These are phyloP conservation scores for Conger conger DNA, from an alignment of 2,113 vertebrate species.

Conservation along the genomic window DNA sequence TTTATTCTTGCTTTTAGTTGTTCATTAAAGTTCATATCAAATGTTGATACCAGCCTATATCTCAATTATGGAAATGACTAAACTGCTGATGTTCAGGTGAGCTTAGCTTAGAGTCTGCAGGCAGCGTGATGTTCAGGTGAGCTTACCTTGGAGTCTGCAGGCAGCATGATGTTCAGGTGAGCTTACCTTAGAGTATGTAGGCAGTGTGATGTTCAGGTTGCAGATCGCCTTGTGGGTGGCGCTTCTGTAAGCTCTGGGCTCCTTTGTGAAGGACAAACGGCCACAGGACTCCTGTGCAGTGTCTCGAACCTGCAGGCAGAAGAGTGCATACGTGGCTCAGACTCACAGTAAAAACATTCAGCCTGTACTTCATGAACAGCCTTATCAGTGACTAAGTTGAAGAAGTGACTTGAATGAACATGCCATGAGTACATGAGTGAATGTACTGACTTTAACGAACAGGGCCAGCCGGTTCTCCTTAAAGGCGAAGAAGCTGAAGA, in stretches of 20 bases:
- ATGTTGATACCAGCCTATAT: no score
- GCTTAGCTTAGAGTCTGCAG: slow-evolving; percentile 74
- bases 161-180: slow-evolving; percentile 30
- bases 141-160: slow-evolving; percentile 75
- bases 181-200: slow-evolving; percentile 73
- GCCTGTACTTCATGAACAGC: no score
- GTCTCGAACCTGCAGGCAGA: slow-evolving; percentile 80
- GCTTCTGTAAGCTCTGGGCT: slow-evolving; percentile 90
- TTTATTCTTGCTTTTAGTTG: no score
- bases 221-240: slow-evolving; percentile 95
- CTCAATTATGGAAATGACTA: no score
- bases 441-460: slow-evolving; percentile 88
- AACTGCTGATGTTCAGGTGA: background rate
- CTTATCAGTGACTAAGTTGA: background rate
- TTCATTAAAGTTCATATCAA: no score
- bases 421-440: background rate
- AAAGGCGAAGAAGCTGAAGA: slow-evolving; percentile 98
- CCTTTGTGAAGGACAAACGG: slow-evolving; percentile 94
- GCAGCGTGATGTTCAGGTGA: slow-evolving; percentile 28
- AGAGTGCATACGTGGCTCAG: background rate
- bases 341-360: no score
- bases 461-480: slow-evolving; percentile 96
- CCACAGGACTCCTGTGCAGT: slow-evolving; percentile 96
- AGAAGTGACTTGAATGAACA: background rate
- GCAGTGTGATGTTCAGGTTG: slow-evolving; percentile 94